A percentile compares a stretch with the other conserved stretches of the same genome.
Conservation (phyloP, 2,888 invertebrate species). For the Drosophila merina region DNA sequence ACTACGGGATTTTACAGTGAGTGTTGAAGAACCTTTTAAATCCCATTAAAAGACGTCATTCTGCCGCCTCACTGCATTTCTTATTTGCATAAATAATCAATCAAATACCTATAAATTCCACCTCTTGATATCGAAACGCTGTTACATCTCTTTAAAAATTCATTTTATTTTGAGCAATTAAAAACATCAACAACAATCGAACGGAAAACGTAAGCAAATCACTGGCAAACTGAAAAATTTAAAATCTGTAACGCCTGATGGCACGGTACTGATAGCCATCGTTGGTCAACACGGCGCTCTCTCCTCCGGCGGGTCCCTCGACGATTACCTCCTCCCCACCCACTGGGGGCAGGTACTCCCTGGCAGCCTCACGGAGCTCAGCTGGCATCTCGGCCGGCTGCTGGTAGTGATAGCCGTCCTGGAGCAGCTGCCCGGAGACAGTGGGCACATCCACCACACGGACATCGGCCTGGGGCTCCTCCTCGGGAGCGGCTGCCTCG, state of each 20-base stretch:
- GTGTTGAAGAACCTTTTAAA: slow-evolving; percentile 1
- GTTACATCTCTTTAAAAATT: slow-evolving; percentile 17
- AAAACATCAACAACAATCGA: slow-evolving; percentile 47
- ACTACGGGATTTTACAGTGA: slow-evolving; percentile 3
- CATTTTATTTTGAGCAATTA: slow-evolving; percentile 18
- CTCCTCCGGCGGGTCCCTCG: slow-evolving; percentile 58
- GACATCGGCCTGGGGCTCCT: slow-evolving; percentile 41
- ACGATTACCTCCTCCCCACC: slow-evolving; percentile 48
- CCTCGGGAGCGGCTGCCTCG: slow-evolving; percentile 46
- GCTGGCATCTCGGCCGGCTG: slow-evolving; percentile 63
- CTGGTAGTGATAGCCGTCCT: slow-evolving; percentile 80
- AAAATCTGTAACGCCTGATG: slow-evolving; percentile 71
- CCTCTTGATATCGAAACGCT: background rate
- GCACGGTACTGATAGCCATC: slow-evolving; percentile 80
- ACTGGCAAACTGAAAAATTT: slow-evolving; percentile 46
- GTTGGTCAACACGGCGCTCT: slow-evolving; percentile 62
- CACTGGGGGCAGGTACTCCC: slow-evolving; percentile 67
- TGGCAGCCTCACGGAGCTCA: slow-evolving; percentile 50
- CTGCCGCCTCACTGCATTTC: slow-evolving; percentile 6
- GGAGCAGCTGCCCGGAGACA: slow-evolving; percentile 54
- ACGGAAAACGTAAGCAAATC: slow-evolving; percentile 26
- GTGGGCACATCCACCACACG: slow-evolving; percentile 65
- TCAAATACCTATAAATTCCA: slow-evolving; percentile 5
- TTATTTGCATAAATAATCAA: slow-evolving; percentile 24
- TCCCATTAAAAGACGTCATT: slow-evolving; percentile 6